Conservation (phyloP, 2,797 vertebrate genomes). For the Catostomus latipinnis region DNA sequence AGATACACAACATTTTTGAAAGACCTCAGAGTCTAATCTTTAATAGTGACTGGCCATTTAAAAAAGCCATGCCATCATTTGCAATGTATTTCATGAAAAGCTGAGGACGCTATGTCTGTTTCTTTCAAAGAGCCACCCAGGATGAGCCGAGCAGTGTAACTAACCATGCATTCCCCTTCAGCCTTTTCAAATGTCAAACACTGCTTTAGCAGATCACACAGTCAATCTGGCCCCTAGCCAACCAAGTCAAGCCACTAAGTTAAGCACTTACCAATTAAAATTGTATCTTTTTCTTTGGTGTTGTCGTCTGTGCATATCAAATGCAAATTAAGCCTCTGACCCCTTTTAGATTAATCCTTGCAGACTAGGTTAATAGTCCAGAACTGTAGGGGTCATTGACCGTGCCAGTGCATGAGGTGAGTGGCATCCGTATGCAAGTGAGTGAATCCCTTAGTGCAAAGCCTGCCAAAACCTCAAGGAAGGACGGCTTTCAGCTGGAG, state of each 20-base stretch:
- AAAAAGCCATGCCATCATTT: not conserved
- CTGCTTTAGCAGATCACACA: slow-evolving; percentile 57
- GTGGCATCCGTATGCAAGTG: slow-evolving; percentile 19
- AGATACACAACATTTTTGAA: not conserved
- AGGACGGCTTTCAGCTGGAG: slow-evolving; percentile 37
- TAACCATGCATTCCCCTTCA: slow-evolving; percentile 49
- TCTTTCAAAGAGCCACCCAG: slow-evolving; percentile 9
- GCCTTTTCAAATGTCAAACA: slow-evolving; percentile 64
- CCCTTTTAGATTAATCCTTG: slow-evolving; percentile 56
- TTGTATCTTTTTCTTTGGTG: slow-evolving; percentile 51
- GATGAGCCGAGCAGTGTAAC: slow-evolving; percentile 33
- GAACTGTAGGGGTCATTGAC: slow-evolving; percentile 43
- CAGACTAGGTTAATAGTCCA: slow-evolving; percentile 53
- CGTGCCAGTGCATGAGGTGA: slow-evolving; percentile 7
- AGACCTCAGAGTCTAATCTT: not conserved
- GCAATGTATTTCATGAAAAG: slow-evolving; percentile 12
- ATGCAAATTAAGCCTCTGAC: slow-evolving; percentile 60
- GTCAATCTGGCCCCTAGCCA: slow-evolving; percentile 54
- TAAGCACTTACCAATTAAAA: slow-evolving; percentile 66
- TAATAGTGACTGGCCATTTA: not conserved
- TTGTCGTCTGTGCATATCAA: slow-evolving; percentile 60
- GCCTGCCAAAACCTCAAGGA: slow-evolving; percentile 42
- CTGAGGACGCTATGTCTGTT: not conserved
- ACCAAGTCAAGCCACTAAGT: slow-evolving; percentile 59
- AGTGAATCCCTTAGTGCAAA: slow-evolving; percentile 2